Conservation (phyloP, 2,113 vertebrate species). For the Ivindomyrus marchei region DNA sequence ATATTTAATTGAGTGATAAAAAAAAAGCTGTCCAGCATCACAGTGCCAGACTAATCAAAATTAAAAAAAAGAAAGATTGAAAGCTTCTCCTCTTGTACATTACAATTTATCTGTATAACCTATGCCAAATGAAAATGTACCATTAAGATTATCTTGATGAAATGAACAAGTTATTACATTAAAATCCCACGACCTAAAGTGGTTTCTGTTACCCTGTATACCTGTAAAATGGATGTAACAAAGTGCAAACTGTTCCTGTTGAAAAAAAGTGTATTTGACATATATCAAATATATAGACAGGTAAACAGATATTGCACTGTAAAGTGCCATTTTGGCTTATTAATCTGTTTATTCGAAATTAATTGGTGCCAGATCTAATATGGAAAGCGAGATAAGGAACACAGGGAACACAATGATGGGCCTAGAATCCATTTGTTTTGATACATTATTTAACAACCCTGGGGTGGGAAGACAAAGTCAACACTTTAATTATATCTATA, state of each 20-base stretch:
- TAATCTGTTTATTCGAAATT: neutral
- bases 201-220: neutral
- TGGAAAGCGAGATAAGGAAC: neutral
- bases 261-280: neutral
- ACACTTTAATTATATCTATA: slow-evolving; percentile 15
- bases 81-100: slow-evolving; percentile 16
- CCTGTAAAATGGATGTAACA: neutral
- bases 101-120: slow-evolving; percentile 14
- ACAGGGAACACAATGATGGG: neutral
- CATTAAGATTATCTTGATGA: slow-evolving; percentile 25
- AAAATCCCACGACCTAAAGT: neutral
- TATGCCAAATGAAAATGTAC: neutral
- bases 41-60: slow-evolving; percentile 17
- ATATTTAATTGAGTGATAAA: slow-evolving; percentile 37
- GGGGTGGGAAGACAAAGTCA: neutral
- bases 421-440: neutral
- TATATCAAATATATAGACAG: neutral
- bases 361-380: neutral
- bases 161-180: neutral
- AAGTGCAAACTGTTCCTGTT: neutral
- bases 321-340: neutral
- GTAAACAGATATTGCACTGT: neutral
- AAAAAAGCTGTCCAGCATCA: slow-evolving; percentile 27
- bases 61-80: slow-evolving; percentile 11
- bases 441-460: neutral